These are phyloP conservation scores for Pelecanus crispus DNA, from an alignment of 2,113 vertebrate species.

Conservation along the genomic window DNA sequence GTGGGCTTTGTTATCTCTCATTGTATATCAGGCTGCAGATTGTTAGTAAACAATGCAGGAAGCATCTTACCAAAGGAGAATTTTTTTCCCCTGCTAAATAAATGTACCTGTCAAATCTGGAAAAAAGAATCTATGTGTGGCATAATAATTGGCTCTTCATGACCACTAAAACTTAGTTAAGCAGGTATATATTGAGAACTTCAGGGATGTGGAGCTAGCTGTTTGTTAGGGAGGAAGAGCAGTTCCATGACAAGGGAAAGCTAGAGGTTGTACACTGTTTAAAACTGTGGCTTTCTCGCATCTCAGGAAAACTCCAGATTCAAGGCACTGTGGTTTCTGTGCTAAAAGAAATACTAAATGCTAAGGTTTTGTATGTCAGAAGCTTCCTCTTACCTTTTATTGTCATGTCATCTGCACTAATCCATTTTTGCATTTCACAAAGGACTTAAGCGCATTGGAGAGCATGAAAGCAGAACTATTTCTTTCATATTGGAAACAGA, in stretches of 20 bases:
- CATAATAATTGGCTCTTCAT: background rate
- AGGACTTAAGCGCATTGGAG: background rate
- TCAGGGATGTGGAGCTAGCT: background rate
- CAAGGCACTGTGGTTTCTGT: background rate
- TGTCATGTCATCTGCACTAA: background rate
- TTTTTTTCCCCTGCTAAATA: background rate
- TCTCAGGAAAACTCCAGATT: background rate
- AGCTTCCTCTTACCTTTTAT: background rate
- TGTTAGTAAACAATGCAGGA: background rate
- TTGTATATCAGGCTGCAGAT: background rate
- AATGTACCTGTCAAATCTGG: background rate
- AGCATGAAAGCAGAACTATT: background rate
- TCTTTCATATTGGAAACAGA: background rate
- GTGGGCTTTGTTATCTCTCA: background rate
- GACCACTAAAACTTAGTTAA: background rate
- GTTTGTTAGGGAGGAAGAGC: background rate
- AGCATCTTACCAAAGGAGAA: background rate
- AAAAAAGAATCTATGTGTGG: background rate
- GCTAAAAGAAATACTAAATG: background rate
- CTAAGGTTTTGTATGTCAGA: background rate
- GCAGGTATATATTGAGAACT: background rate
- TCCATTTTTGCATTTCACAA: background rate
- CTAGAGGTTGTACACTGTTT: background rate
- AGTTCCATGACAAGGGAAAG: background rate
- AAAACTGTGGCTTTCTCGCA: background rate